Evolutionary conservation across 2,113 vertebrate genomes (phyloP).

Genomic region (Nettapus auritus): DNA sequence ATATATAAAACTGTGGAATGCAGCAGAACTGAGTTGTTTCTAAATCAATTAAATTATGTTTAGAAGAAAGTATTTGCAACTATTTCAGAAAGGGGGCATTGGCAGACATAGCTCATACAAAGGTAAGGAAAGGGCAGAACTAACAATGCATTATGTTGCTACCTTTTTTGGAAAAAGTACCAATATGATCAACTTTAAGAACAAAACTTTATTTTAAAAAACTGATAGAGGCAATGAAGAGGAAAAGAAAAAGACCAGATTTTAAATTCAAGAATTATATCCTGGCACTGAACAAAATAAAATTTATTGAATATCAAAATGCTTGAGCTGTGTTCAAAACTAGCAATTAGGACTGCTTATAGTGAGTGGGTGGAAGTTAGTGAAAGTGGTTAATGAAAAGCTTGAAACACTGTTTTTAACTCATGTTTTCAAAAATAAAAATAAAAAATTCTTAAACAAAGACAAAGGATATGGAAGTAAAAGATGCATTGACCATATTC

Average conservation of each 20-base stretch:
- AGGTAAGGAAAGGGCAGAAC: background rate
- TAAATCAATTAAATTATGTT: background rate
- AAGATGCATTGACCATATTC: background rate
- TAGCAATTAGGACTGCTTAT: background rate
- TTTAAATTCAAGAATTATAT: background rate
- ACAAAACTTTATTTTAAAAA: background rate
- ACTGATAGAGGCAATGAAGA: background rate
- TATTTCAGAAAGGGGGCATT: accelerated
- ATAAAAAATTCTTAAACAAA: background rate
- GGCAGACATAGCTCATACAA: background rate
- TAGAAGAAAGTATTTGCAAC: background rate
- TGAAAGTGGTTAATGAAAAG: background rate
- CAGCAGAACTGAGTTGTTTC: background rate
- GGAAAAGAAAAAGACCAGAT: background rate
- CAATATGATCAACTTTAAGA: background rate
- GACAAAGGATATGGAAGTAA: background rate
- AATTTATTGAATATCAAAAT: background rate
- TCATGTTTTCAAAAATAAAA: background rate
- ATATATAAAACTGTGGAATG: background rate
- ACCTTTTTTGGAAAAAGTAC: background rate
- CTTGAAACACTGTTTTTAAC: background rate
- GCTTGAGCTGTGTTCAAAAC: background rate
- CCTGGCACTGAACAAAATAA: background rate
- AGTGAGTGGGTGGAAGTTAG: background rate
- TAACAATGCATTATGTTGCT: background rate